Percentiles rank a stretch among this genome's conserved stretches.
These are phyloP conservation scores for Apamea crenata DNA, from an alignment of 2,888 invertebrate genomes.

Conservation along the genomic window DNA sequence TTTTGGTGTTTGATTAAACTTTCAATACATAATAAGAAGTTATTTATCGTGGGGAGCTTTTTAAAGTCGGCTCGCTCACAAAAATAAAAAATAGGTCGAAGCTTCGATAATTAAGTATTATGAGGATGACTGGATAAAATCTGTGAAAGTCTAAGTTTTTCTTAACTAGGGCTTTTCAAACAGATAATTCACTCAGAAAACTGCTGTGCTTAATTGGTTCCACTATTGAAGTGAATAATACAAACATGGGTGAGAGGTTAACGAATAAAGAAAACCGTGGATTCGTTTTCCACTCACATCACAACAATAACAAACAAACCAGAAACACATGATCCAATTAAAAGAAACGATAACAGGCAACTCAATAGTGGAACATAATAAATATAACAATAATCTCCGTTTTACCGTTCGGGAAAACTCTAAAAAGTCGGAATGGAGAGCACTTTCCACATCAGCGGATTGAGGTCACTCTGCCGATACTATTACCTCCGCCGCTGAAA, in stretches of 20 bases:
- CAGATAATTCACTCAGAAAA: background rate
- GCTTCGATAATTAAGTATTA: background rate
- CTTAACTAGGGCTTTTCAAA: background rate
- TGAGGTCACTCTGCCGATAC: conserved; percentile 67
- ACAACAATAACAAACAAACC: conserved; percentile 4
- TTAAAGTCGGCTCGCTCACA: background rate
- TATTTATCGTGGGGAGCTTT: background rate
- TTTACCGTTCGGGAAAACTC: conserved; percentile 57
- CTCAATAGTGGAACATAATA: conserved; percentile 48
- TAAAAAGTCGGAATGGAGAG: conserved; percentile 63
- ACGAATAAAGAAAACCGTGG: background rate
- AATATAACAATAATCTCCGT: conserved; percentile 58
- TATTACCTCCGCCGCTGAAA: conserved; percentile 58
- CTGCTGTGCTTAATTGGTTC: no score
- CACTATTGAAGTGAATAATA: background rate
- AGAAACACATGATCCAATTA: conserved; percentile 17
- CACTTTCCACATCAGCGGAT: conserved; percentile 69
- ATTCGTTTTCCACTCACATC: background rate
- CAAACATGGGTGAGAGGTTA: background rate
- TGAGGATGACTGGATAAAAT: background rate
- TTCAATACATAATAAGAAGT: background rate
- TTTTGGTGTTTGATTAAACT: conserved; percentile 18
- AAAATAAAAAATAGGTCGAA: background rate
- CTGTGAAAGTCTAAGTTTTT: background rate
- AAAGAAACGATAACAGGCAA: conserved; percentile 34